phyloP scores from a whole-genome alignment of 92 coral and sea anemone genomes.

The Bergia puertoricense region DNA sequence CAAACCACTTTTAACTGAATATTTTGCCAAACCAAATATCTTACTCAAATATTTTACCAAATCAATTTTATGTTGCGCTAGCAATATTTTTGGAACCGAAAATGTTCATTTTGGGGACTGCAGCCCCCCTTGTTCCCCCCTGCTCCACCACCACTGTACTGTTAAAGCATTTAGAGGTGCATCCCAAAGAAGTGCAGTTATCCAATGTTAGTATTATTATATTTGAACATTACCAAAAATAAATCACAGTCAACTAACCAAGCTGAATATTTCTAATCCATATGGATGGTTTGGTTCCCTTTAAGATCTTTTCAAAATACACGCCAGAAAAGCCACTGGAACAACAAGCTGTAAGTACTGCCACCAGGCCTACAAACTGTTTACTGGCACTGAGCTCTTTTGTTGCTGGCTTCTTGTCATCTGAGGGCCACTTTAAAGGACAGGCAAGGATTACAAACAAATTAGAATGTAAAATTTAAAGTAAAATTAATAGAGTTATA shows the following conservation, averaged over 20 bases:
- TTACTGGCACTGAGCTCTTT: conserved; percentile 68
- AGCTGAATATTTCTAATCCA: conserved; percentile 97
- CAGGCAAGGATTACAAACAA: neutral
- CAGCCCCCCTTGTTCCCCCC: too few relatives aligned
- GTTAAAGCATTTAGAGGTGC: too few relatives aligned
- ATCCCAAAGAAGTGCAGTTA: too few relatives aligned
- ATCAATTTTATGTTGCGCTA: too few relatives aligned
- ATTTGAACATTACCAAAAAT: neutral
- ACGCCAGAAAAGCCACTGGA: conserved; percentile 99
- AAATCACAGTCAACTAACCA: conserved; percentile 54
- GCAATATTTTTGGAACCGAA: too few relatives aligned
- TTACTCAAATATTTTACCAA: too few relatives aligned
- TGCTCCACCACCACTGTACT: too few relatives aligned
- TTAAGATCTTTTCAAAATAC: conserved; percentile 93
- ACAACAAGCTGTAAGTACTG: conserved; percentile 93
- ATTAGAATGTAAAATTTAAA: neutral
- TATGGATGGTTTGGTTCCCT: conserved; percentile 83
- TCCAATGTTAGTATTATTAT: too few relatives aligned
- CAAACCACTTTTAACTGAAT: too few relatives aligned
- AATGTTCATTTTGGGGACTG: too few relatives aligned
- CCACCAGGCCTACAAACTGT: conserved; percentile 81
- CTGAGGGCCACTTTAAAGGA: conserved; percentile 67
- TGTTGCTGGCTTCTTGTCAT: conserved; percentile 10
- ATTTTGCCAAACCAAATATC: too few relatives aligned
- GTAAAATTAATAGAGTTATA: neutral